Evolutionary conservation across 2,113 vertebrate genomes (phyloP).

Genomic region (Hyla sarda): DNA sequence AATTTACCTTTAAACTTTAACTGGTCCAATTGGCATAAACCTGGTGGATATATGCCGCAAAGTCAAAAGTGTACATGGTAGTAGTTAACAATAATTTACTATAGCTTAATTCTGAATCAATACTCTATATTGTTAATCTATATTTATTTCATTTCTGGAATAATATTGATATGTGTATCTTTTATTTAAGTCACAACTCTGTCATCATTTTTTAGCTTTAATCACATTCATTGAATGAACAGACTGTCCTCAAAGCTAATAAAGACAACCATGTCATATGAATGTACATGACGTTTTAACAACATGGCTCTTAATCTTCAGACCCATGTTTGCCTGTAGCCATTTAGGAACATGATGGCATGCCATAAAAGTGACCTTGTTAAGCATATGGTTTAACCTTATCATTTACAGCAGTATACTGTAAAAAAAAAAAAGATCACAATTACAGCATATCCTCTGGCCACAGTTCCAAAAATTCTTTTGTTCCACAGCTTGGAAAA

Average conservation of each 20-base stretch:
- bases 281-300: neutral
- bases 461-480: conserved; percentile 8
- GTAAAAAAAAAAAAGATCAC: neutral
- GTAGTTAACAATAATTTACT: neutral
- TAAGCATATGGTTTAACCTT: neutral
- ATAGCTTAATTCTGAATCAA: neutral
- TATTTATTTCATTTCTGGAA: neutral
- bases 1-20: too few species aligned
- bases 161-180: neutral
- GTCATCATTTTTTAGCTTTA: neutral
- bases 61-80: too few species aligned
- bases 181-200: neutral
- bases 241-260: neutral
- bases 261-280: neutral
- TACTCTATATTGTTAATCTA: neutral
- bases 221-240: neutral
- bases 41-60: too few species aligned
- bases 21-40: too few species aligned
- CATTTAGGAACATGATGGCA: neutral
- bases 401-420: neutral
- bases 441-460: conserved; percentile 21
- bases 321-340: neutral
- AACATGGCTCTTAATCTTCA: neutral
- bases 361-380: neutral
- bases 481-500: conserved; percentile 37